Percentiles rank a stretch among this genome's conserved stretches.
Evolutionary conservation across 2,888 invertebrate species (phyloP).

Genomic region (Thecophora atra): DNA sequence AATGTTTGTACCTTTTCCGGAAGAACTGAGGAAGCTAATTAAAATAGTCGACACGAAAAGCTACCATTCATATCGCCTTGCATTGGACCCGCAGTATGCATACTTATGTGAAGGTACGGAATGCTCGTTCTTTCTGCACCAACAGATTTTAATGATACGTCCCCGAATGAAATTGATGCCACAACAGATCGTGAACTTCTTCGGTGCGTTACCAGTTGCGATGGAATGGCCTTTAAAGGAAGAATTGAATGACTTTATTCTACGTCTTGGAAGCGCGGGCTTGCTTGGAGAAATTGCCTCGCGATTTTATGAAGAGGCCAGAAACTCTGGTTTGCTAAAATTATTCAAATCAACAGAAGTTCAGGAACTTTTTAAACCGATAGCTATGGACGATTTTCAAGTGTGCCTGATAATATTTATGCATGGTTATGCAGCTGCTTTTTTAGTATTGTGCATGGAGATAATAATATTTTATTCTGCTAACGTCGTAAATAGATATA

Average conservation of each 20-base stretch:
- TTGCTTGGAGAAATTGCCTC: slow-evolving; percentile 14
- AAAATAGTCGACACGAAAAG: not conserved
- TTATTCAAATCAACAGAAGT: slow-evolving; percentile 2
- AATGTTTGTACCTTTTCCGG: not conserved
- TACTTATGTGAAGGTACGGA: not conserved
- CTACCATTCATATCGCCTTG: not conserved
- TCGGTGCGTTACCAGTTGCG: not conserved
- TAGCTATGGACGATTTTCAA: slow-evolving; percentile 41
- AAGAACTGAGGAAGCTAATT: not conserved
- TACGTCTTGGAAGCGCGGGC: slow-evolving; percentile 19
- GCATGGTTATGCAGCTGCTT: slow-evolving; percentile 22
- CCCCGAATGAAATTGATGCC: slow-evolving; percentile 19
- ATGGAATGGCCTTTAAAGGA: slow-evolving; percentile 33
- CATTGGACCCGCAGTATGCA: slow-evolving; percentile 25
- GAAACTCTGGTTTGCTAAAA: slow-evolving; percentile 22
- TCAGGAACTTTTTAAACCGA: slow-evolving; percentile 7
- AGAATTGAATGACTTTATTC: slow-evolving; percentile 37
- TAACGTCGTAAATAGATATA: no score
- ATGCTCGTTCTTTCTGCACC: slow-evolving; percentile 15
- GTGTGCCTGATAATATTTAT: slow-evolving; percentile 36
- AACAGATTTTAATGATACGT: slow-evolving; percentile 24
- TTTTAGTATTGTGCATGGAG: slow-evolving; percentile 1
- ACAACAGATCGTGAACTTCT: not conserved
- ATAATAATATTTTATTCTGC: not conserved
- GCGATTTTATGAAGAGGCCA: slow-evolving; percentile 19